A percentile compares a stretch with the other conserved stretches of the same genome.
Evolutionary conservation across 92 coral and sea anemone genomes (phyloP).

Genomic region (Epizoanthus ramosus): DNA sequence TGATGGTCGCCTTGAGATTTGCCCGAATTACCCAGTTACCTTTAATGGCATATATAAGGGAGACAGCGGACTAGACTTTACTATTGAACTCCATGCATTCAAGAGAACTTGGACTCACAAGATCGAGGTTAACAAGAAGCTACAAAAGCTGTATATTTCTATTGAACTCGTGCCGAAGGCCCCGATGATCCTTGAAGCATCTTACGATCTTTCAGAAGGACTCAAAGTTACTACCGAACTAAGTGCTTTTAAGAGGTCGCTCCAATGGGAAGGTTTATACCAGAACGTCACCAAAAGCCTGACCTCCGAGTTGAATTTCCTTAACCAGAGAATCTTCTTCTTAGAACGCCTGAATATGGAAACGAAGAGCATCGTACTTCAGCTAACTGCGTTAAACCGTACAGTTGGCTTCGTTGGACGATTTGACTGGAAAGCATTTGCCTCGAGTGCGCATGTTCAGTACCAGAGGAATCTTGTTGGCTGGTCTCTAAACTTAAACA

Average conservation of each 20-base stretch:
- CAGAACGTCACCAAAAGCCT: constrained; percentile 71
- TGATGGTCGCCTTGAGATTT: constrained; percentile 66
- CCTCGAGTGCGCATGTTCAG: constrained; percentile 73
- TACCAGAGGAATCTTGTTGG: constrained; percentile 70
- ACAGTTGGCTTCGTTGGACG: constrained; percentile 78
- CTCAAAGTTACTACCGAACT: constrained; percentile 67
- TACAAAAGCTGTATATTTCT: constrained; percentile 65
- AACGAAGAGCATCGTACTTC: constrained; percentile 69
- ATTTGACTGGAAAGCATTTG: constrained; percentile 80
- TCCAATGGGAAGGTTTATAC: constrained; percentile 60
- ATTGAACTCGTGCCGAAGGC: constrained; percentile 77
- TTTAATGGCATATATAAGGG: constrained; percentile 68
- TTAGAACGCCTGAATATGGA: constrained; percentile 68
- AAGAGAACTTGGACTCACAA: constrained; percentile 81
- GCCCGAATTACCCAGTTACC: constrained; percentile 63
- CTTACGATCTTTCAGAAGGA: constrained; percentile 70
- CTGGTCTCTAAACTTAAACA: constrained; percentile 74
- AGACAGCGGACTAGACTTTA: constrained; percentile 73
- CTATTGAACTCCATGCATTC: constrained; percentile 68
- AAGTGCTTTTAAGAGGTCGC: constrained; percentile 75
- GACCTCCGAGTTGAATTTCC: constrained; percentile 69
- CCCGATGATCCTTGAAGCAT: constrained; percentile 70
- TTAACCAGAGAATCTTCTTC: constrained; percentile 68
- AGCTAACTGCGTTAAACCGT: constrained; percentile 60
- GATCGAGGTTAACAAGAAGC: constrained; percentile 56